phyloP scores from a whole-genome alignment of 2,797 vertebrate species.

The Falco peregrinus region DNA sequence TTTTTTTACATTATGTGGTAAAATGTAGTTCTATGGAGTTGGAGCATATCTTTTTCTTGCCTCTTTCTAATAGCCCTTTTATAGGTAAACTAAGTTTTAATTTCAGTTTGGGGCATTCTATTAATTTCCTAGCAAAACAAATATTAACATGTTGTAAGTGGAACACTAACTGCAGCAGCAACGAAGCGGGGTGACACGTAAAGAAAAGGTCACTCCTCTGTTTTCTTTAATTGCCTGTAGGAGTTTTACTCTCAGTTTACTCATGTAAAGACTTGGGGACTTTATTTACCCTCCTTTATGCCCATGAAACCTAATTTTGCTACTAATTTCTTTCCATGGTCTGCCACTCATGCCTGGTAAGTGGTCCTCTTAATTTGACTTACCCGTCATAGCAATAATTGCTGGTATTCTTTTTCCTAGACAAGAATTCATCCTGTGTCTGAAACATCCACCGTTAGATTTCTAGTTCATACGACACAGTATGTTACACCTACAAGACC shows the following conservation, averaged over 20 bases:
- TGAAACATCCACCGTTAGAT: not conserved
- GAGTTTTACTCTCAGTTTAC: not conserved
- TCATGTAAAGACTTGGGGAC: not conserved
- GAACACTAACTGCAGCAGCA: not conserved
- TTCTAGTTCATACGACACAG: not conserved
- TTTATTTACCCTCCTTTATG: constrained; percentile 1
- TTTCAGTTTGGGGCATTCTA: not conserved
- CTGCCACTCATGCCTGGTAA: not conserved
- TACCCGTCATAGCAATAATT: not conserved
- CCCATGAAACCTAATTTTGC: not conserved
- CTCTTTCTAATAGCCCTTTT: not conserved
- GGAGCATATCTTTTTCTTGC: not conserved
- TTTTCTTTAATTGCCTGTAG: not conserved
- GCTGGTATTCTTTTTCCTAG: not conserved
- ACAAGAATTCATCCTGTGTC: not conserved
- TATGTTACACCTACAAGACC: not conserved
- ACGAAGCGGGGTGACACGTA: not conserved
- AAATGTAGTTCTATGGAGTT: not conserved
- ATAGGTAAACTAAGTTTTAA: not conserved
- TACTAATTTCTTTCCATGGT: not conserved
- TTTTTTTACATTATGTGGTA: not conserved
- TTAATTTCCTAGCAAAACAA: not conserved
- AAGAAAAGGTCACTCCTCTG: not conserved
- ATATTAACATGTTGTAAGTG: not conserved
- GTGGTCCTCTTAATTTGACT: not conserved